These are phyloP conservation scores for Coreius guichenoti DNA, from an alignment of 2,797 vertebrate genomes.

Conservation along the genomic window DNA sequence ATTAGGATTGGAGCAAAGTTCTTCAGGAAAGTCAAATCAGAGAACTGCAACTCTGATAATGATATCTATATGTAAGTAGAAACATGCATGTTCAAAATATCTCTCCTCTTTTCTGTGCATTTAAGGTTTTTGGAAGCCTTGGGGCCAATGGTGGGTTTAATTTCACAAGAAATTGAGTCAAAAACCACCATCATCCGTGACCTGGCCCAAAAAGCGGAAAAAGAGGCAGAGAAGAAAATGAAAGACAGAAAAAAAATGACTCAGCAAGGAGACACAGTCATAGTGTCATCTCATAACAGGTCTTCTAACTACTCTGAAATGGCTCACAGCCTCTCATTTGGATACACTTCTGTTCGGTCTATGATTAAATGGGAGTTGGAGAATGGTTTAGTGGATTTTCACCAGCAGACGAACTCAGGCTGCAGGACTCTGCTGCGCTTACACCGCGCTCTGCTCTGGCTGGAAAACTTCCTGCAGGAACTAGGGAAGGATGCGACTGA, in stretches of 20 bases:
- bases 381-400: constrained; percentile 77
- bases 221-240: neutral
- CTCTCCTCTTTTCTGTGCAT: neutral
- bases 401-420: constrained; percentile 75
- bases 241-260: neutral
- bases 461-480: constrained; percentile 84
- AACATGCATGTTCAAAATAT: constrained; percentile 4
- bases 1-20: neutral
- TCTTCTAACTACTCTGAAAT: constrained; percentile 10
- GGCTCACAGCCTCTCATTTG: neutral
- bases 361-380: constrained; percentile 82
- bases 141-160: constrained; percentile 85
- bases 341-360: constrained; percentile 79
- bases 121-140: constrained; percentile 85
- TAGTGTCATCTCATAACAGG: neutral
- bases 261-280: neutral
- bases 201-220: constrained; percentile 68
- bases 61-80: neutral
- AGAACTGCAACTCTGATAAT: neutral
- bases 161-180: constrained; percentile 82
- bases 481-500: constrained; percentile 69
- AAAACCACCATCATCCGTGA: constrained; percentile 83
- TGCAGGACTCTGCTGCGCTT: constrained; percentile 83
- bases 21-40: neutral
- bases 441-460: constrained; percentile 87